Evolutionary conservation across 1,140 invertebrate genomes (phyloP), one percentile per base, ranked within the genome.

Genomic region (Caenorhabditis latens): DNA sequence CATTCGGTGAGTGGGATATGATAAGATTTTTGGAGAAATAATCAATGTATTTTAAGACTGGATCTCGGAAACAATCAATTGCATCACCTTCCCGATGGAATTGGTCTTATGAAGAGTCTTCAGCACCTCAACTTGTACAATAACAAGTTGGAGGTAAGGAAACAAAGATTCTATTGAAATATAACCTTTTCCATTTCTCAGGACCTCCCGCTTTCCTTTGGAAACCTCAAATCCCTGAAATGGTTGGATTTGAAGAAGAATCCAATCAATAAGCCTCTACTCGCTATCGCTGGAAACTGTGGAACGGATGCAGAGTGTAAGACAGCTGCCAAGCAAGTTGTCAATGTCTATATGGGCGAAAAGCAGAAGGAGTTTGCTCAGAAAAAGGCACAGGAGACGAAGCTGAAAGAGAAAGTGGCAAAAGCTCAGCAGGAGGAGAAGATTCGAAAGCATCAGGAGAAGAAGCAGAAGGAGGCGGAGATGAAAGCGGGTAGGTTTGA

Each of bases 161-260:
- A 32, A n/a, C n/a, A n/a, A n/a, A n/a, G n/a, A n/a, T n/a, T n/a
- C n/a, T n/a, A n/a, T n/a, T n/a, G n/a, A n/a, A n/a, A n/a, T n/a
- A n/a, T n/a, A n/a, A n/a, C n/a, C n/a, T n/a, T n/a, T n/a, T n/a
- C n/a, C n/a, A n/a, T 32, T 32, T 32, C 32, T 32, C 32, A 32
- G 32, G 50, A 85, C 16, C 65, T 85, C 11, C 84, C 84, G 2
- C 21, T 85, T 4, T 75, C 65, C 21, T 75, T 85, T 32, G 21
- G 65, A 21, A 85, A 85, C 13, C 46, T 85, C 16, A 71, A 75
- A 32, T 53, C 84, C 5, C 42, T 85, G 48, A 85, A 79, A 53
- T 85, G 46, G 43, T 61, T 85, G 46, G 84, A 85, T 75, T 32
- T 85, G 63, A 50, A 50, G 46, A 58, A 67, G 50, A 85, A 85